Conservation (phyloP, 2,888 invertebrate genomes). For the Drosophila pseudotakahashii region DNA sequence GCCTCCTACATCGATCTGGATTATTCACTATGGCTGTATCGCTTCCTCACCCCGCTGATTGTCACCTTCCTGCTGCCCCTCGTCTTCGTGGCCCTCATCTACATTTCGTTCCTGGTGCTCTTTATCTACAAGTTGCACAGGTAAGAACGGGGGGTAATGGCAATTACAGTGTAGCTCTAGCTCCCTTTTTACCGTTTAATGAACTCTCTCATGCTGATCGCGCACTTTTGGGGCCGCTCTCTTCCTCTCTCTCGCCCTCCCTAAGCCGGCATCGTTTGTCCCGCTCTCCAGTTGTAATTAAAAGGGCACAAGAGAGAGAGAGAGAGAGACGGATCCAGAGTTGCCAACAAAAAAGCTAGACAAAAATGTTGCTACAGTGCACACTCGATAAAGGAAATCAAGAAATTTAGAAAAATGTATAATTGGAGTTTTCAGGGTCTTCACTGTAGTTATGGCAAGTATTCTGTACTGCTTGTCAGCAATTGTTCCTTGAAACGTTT, state of each 20-base stretch:
- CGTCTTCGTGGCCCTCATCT: conserved; percentile 92
- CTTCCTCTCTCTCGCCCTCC: background rate
- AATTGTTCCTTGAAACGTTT: background rate
- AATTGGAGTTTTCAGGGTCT: too few relatives aligned
- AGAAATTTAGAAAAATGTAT: too few relatives aligned
- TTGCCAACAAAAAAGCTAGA: background rate
- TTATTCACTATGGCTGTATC: conserved; percentile 93
- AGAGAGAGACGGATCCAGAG: background rate
- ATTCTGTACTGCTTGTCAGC: background rate
- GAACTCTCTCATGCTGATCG: conserved; percentile 35
- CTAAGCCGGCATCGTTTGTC: background rate
- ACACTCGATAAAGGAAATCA: background rate
- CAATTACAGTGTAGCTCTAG: conserved; percentile 30
- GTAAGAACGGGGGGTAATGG: conserved; percentile 83
- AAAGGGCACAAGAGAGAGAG: conserved; percentile 7
- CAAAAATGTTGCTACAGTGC: background rate
- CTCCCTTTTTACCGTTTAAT: conserved; percentile 26
- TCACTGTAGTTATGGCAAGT: background rate
- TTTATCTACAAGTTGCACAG: conserved; percentile 95
- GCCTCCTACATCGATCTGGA: conserved; percentile 93
- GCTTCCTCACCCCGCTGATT: conserved; percentile 92
- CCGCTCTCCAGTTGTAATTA: conserved; percentile 10
- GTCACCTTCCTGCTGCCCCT: conserved; percentile 94
- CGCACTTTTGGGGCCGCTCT: conserved; percentile 10
- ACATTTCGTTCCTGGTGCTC: conserved; percentile 92